Evolutionary conservation across 1,140 invertebrate genomes (phyloP).

Genomic region (Pseudomyrmex cubaensis): DNA sequence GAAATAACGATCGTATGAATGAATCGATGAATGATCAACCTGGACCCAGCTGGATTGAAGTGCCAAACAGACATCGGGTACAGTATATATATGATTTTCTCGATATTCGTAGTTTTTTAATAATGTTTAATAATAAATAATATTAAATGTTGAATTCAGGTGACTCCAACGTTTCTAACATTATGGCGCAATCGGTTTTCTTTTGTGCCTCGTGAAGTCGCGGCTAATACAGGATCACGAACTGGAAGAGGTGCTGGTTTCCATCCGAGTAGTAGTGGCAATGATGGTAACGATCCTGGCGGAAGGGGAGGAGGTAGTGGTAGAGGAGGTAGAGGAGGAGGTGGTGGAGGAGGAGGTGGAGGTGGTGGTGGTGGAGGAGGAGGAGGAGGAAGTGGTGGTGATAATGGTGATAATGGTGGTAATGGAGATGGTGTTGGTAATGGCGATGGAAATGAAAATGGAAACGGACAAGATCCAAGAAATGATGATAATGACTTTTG

Average conservation of each 20-base stretch:
- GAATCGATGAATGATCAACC: constrained; percentile 39
- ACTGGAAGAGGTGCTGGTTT: constrained; percentile 5
- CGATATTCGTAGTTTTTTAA: background rate
- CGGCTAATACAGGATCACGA: constrained; percentile 11
- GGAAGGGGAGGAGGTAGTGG: constrained; percentile 11
- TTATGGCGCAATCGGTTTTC: constrained; percentile 55
- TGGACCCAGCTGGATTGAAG: constrained; percentile 21
- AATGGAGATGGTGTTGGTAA: background rate
- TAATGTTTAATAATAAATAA: background rate
- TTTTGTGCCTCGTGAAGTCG: constrained; percentile 27
- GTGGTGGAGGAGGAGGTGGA: background rate
- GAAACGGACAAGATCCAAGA: constrained; percentile 68
- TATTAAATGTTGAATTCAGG: constrained; percentile 26
- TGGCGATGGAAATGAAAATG: background rate
- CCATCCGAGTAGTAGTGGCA: background rate
- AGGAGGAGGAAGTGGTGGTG: constrained; percentile 26
- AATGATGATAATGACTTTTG: constrained; percentile 77
- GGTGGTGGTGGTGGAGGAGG: background rate
- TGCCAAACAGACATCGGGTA: constrained; percentile 59
- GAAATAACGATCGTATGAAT: constrained; percentile 32
- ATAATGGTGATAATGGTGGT: background rate
- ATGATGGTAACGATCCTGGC: background rate
- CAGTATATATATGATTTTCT: constrained; percentile 14
- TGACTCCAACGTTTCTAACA: constrained; percentile 32
- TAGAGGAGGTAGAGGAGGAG: constrained; percentile 19